phyloP scores from a whole-genome alignment of 2,888 invertebrate genomes.

The Abscondita cerata region DNA sequence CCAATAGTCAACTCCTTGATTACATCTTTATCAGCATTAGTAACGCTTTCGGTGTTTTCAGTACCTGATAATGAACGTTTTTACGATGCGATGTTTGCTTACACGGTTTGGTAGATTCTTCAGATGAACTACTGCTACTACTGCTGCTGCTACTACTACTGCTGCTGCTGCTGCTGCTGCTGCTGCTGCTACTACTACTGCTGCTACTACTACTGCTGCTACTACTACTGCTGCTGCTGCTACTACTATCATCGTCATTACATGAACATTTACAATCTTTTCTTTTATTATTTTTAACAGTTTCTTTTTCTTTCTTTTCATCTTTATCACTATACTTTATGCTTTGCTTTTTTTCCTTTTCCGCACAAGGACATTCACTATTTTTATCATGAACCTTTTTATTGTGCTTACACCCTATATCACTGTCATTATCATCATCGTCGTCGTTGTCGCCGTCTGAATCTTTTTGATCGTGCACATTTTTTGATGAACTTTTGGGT shows the following conservation, averaged over 20 bases:
- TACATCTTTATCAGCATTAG: slow-evolving; percentile 44
- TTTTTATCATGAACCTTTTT: background rate
- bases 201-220: slow-evolving; percentile 14
- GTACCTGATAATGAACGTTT: background rate
- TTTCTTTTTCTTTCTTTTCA: slow-evolving; percentile 22
- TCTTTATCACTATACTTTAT: slow-evolving; percentile 30
- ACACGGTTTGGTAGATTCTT: slow-evolving; percentile 14
- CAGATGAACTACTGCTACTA: slow-evolving; percentile 12
- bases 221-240: slow-evolving; percentile 13
- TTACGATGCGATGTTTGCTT: slow-evolving; percentile 12
- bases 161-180: background rate
- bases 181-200: slow-evolving; percentile 1
- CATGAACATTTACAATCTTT: slow-evolving; percentile 24
- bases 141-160: slow-evolving; percentile 13
- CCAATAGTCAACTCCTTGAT: slow-evolving; percentile 58
- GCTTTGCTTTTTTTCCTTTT: background rate
- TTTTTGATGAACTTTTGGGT: background rate
- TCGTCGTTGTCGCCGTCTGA: slow-evolving; percentile 26
- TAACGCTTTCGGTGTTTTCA: slow-evolving; percentile 2
- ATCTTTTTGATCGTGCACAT: slow-evolving; percentile 15
- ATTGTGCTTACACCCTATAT: slow-evolving; percentile 18
- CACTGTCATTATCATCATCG: slow-evolving; percentile 31
- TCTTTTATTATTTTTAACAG: slow-evolving; percentile 15
- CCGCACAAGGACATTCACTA: slow-evolving; percentile 6
- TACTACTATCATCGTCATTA: slow-evolving; percentile 6